Conservation (phyloP, 2,797 vertebrate genomes). For the Emydoidea blandingii region DNA sequence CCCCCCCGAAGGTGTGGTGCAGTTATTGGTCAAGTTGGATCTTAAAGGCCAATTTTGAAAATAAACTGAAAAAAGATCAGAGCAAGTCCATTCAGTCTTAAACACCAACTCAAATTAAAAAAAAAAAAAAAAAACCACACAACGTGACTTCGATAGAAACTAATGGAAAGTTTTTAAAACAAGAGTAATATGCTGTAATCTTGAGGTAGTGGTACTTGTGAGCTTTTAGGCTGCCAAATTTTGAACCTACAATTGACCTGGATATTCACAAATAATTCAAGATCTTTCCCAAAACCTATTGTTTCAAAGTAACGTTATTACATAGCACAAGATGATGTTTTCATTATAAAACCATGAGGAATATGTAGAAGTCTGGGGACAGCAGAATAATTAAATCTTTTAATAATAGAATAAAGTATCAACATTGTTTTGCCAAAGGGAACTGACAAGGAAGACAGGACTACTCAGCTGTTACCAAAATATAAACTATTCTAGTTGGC, state of each 20-base stretch:
- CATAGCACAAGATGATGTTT: background rate
- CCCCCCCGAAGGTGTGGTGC: too few species aligned
- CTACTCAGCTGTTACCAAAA: background rate
- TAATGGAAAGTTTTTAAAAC: background rate
- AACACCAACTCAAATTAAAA: too few species aligned
- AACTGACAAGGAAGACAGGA: background rate
- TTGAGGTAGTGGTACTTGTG: background rate
- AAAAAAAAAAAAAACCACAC: too few species aligned
- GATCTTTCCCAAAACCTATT: background rate
- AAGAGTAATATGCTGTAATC: background rate
- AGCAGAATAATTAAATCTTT: background rate
- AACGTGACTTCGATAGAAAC: too few species aligned
- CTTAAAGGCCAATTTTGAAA: background rate
- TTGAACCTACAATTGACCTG: background rate
- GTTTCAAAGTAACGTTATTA: background rate
- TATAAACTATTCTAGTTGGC: background rate
- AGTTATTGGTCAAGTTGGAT: too few species aligned
- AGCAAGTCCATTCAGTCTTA: too few species aligned
- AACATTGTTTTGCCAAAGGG: background rate
- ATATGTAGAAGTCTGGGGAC: background rate
- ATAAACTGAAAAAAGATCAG: background rate
- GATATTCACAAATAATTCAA: background rate
- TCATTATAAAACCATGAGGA: background rate
- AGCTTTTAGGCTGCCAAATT: background rate
- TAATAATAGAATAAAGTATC: background rate